Percentiles rank a stretch among this genome's conserved stretches.
Conservation (phyloP, 2,113 vertebrate genomes). For the Aspiorhynchus laticeps region DNA sequence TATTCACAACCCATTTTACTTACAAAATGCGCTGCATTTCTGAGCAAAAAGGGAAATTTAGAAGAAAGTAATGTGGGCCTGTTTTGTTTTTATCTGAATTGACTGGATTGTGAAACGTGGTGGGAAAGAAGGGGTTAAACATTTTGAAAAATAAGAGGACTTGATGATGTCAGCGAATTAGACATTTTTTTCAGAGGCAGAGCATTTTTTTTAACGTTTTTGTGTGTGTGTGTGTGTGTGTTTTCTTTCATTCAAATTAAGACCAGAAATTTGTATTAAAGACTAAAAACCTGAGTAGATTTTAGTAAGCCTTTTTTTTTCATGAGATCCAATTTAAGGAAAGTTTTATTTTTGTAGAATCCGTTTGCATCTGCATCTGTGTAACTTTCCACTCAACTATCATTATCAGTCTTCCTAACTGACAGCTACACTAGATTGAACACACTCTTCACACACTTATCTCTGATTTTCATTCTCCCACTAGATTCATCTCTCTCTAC, state of each 20-base stretch:
- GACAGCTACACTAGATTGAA: conserved; percentile 1
- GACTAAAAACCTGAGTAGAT: not conserved
- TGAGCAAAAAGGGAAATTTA: not conserved
- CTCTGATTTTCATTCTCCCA: conserved; percentile 10
- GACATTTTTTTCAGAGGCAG: not conserved
- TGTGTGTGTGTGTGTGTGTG: not conserved
- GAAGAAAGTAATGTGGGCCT: not conserved
- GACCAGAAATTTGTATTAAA: not conserved
- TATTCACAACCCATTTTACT: not conserved
- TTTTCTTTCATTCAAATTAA: not conserved
- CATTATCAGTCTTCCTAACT: not conserved
- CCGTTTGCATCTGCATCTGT: not conserved
- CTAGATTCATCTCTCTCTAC: conserved; percentile 62
- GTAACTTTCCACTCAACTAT: conserved; percentile 10
- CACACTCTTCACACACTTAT: conserved; percentile 20
- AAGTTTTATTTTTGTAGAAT: not conserved
- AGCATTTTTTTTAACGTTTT: not conserved
- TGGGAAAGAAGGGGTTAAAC: not conserved
- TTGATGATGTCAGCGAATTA: not conserved
- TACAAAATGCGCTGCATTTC: not conserved
- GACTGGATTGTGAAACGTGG: not conserved
- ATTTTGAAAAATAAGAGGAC: too few relatives aligned
- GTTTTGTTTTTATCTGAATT: not conserved
- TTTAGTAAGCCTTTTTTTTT: not conserved
- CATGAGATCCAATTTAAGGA: not conserved